A percentile compares a stretch with the other conserved stretches of the same genome.
These are phyloP conservation scores for Rhodophaea formosa DNA, from an alignment of 2,888 invertebrate genomes.

Conservation along the genomic window DNA sequence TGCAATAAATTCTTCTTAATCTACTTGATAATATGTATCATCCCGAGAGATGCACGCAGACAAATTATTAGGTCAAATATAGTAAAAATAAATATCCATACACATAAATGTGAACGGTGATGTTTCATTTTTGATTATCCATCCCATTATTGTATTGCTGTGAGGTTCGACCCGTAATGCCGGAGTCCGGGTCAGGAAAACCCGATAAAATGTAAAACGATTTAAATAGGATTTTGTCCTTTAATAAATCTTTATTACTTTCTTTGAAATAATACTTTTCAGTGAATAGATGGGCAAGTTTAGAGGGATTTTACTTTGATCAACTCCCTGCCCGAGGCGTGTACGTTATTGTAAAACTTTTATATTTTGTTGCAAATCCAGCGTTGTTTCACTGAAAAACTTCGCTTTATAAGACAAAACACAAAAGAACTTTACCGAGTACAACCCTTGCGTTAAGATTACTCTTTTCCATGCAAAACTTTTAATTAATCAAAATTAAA, in stretches of 20 bases:
- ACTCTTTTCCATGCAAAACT: slow-evolving; percentile 68
- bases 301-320: slow-evolving; percentile 62
- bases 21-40: no score
- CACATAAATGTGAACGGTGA: no score
- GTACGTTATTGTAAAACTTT: slow-evolving; percentile 77
- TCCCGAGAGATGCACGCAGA: no score
- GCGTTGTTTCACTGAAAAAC: slow-evolving; percentile 77
- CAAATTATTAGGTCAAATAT: no score
- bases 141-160: background rate
- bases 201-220: slow-evolving; percentile 2
- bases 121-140: no score
- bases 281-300: slow-evolving; percentile 55
- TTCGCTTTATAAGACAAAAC: slow-evolving; percentile 71
- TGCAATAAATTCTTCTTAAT: no score
- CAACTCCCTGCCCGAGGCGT: slow-evolving; percentile 69
- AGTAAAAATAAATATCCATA: no score
- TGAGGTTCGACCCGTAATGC: background rate
- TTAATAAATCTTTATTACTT: slow-evolving; percentile 41
- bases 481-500: slow-evolving; percentile 77
- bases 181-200: background rate
- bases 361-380: slow-evolving; percentile 76
- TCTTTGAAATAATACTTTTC: slow-evolving; percentile 46
- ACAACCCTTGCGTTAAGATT: slow-evolving; percentile 73
- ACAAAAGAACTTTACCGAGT: slow-evolving; percentile 72
- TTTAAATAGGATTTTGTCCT: slow-evolving; percentile 19